These are phyloP conservation scores for Triplophysa siluroides DNA, from an alignment of 2,113 vertebrate genomes.

Conservation along the genomic window DNA sequence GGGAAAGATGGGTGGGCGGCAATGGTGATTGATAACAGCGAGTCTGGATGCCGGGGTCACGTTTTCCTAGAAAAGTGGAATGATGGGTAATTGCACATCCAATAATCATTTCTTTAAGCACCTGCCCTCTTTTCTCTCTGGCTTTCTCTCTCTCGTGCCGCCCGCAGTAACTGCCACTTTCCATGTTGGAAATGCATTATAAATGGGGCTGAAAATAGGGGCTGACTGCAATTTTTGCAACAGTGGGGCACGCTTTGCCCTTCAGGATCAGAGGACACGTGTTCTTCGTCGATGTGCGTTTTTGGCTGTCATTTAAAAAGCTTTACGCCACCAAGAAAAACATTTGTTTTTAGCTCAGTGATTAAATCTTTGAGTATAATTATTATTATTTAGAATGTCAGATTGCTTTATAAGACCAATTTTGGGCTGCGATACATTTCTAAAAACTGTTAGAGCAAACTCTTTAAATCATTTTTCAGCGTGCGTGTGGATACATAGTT, in stretches of 20 bases:
- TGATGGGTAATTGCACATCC: constrained; percentile 39
- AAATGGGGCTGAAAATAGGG: constrained; percentile 48
- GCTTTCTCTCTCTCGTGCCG: constrained; percentile 1
- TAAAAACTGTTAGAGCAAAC: background rate
- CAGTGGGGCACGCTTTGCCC: constrained; percentile 31
- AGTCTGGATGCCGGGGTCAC: constrained; percentile 22
- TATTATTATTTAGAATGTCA: constrained; percentile 7
- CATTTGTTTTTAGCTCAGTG: background rate
- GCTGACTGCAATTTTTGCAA: constrained; percentile 41
- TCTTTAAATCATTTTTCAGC: background rate
- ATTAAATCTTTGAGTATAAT: background rate
- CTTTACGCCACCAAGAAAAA: constrained; percentile 13
- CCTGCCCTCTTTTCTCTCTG: constrained; percentile 10
- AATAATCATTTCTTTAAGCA: constrained; percentile 42
- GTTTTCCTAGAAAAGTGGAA: constrained; percentile 29
- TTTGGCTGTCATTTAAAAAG: constrained; percentile 8
- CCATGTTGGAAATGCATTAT: constrained; percentile 43
- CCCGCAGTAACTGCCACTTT: constrained; percentile 16
- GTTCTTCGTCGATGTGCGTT: background rate
- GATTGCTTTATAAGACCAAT: background rate
- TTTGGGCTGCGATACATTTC: background rate
- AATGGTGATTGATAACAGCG: background rate
- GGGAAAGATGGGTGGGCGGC: constrained; percentile 4
- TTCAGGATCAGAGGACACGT: constrained; percentile 23
- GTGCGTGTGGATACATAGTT: background rate